These are phyloP conservation scores for Drosophila repletoides DNA, from an alignment of 1,140 invertebrate genomes.

Conservation along the genomic window DNA sequence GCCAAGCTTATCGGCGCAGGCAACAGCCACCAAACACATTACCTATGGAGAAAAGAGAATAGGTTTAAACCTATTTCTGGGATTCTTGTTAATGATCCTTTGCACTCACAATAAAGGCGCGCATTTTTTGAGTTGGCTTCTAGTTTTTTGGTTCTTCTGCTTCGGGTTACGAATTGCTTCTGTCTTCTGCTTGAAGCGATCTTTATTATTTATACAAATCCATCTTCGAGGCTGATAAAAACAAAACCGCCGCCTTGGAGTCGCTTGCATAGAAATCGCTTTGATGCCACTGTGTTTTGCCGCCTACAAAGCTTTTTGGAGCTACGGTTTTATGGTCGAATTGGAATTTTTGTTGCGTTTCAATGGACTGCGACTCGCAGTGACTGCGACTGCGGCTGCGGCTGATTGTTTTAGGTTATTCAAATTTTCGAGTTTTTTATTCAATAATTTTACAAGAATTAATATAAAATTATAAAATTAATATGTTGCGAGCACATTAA, in stretches of 20 bases:
- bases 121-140: slow-evolving; percentile 54
- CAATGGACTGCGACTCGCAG: slow-evolving; percentile 54
- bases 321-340: slow-evolving; percentile 59
- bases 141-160: slow-evolving; percentile 58
- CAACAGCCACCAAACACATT: slow-evolving; percentile 68
- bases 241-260: slow-evolving; percentile 60
- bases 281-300: slow-evolving; percentile 76
- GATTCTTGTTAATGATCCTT: slow-evolving; percentile 2
- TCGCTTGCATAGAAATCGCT: slow-evolving; percentile 64
- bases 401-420: slow-evolving; percentile 63
- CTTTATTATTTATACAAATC: slow-evolving; percentile 80
- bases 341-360: slow-evolving; percentile 71
- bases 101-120: slow-evolving; percentile 69
- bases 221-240: slow-evolving; percentile 75
- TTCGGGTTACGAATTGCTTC: slow-evolving; percentile 60
- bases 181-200: slow-evolving; percentile 53
- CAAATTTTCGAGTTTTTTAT: slow-evolving; percentile 70
- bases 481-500: slow-evolving; percentile 67
- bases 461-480: slow-evolving; percentile 75
- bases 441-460: slow-evolving; percentile 79
- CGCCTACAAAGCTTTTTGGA: slow-evolving; percentile 69
- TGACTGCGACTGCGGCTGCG: slow-evolving; percentile 11
- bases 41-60: slow-evolving; percentile 28
- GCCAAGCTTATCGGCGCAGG: slow-evolving; percentile 73
- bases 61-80: slow-evolving; percentile 9